phyloP scores from a whole-genome alignment of 92 coral and sea anemone genomes.

The Virgularia gustaviana region DNA sequence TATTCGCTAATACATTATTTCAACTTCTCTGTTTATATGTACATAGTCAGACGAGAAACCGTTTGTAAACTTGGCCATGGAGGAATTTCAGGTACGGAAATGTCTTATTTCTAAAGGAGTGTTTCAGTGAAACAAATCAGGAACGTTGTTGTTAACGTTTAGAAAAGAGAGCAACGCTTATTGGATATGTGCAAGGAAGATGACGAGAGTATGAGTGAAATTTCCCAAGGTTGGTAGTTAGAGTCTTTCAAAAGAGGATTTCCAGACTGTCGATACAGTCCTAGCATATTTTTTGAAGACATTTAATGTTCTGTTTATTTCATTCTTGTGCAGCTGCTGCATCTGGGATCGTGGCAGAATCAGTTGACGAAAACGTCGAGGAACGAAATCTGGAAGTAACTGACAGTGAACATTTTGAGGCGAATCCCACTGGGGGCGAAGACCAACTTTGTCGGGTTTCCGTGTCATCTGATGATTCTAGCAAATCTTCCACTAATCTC shows the following conservation, averaged over 20 bases:
- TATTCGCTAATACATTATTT: not conserved
- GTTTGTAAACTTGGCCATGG: constrained; percentile 42
- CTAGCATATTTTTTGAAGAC: too few species aligned
- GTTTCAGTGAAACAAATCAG: not conserved
- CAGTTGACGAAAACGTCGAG: too few species aligned
- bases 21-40: not conserved
- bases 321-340: too few species aligned
- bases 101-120: not conserved
- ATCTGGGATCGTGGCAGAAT: too few species aligned
- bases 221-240: not conserved
- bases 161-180: constrained; percentile 19
- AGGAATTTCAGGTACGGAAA: constrained; percentile 37
- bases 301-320: too few species aligned
- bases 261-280: too few species aligned
- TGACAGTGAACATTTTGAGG: too few species aligned
- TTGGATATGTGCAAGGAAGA: constrained; percentile 31
- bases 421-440: too few species aligned
- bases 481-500: constrained; percentile 24
- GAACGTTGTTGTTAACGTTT: not conserved
- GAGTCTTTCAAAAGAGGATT: not conserved
- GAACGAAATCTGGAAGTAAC: too few species aligned
- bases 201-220: constrained; percentile 17
- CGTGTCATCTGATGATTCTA: constrained; percentile 40
- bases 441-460: constrained; percentile 20
- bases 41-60: constrained; percentile 42